These are phyloP conservation scores for Ovis canadensis DNA, from an alignment of 2,113 vertebrate species.

Conservation along the genomic window DNA sequence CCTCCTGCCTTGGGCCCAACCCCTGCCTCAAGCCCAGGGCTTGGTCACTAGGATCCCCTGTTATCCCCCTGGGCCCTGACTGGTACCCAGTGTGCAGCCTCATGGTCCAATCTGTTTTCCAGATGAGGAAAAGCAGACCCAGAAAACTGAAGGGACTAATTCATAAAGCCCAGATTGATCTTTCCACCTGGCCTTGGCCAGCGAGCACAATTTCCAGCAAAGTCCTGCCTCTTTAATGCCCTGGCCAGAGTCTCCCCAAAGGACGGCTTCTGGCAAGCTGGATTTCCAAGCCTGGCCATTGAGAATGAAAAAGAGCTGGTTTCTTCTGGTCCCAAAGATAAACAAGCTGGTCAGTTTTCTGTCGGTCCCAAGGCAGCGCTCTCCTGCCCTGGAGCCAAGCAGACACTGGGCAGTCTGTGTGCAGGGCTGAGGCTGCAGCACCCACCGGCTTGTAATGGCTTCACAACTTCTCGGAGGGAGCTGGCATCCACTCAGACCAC, in stretches of 20 bases:
- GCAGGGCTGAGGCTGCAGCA: slow-evolving; percentile 14
- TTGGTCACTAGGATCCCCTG: not conserved
- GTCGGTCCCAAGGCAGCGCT: slow-evolving; percentile 41
- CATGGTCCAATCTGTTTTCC: not conserved
- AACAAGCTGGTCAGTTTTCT: slow-evolving; percentile 66
- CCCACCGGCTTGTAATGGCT: not conserved
- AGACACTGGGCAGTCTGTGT: slow-evolving; percentile 62
- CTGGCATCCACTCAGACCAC: slow-evolving; percentile 55
- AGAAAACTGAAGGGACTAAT: slow-evolving; percentile 59
- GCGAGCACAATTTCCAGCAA: slow-evolving; percentile 56
- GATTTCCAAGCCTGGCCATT: slow-evolving; percentile 37
- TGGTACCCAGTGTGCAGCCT: not conserved
- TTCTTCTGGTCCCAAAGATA: slow-evolving; percentile 67
- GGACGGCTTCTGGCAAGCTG: not conserved
- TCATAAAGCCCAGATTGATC: slow-evolving; percentile 61
- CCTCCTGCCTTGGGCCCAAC: not conserved
- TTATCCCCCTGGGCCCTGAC: not conserved
- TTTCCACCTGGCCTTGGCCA: slow-evolving; percentile 70
- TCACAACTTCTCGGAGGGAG: slow-evolving; percentile 55
- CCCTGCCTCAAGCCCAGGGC: not conserved
- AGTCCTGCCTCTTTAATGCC: slow-evolving; percentile 39
- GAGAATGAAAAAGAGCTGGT: slow-evolving; percentile 62
- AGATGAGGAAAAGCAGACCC: slow-evolving; percentile 35
- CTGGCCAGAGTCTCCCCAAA: slow-evolving; percentile 16
- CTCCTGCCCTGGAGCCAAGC: slow-evolving; percentile 48